phyloP scores from a whole-genome alignment of 1,140 invertebrate species.

The Delia radicum region DNA sequence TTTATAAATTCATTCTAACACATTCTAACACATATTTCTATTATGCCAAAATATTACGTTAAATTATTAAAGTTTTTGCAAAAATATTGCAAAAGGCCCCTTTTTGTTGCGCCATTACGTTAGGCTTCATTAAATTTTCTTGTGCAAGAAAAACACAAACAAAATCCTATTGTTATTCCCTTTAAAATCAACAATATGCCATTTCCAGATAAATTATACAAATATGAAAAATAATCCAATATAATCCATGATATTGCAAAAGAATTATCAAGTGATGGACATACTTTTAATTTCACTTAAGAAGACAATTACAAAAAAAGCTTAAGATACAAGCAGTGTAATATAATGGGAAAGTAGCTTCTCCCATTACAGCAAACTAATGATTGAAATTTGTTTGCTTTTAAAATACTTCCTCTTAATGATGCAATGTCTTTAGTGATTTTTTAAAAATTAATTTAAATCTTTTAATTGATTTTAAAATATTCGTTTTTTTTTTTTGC shows the following conservation, averaged over 20 bases:
- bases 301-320: background rate
- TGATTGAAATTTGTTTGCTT: background rate
- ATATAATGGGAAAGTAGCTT: too few relatives aligned
- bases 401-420: background rate
- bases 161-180: too few relatives aligned
- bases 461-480: conserved; percentile 4
- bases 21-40: too few relatives aligned
- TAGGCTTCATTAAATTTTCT: too few relatives aligned
- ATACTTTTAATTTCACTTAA: background rate
- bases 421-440: background rate
- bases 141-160: too few relatives aligned
- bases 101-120: too few relatives aligned
- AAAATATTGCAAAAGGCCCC: too few relatives aligned
- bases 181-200: background rate
- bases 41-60: too few relatives aligned
- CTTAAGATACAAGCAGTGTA: too few relatives aligned
- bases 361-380: too few relatives aligned
- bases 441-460: conserved; percentile 8
- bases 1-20: too few relatives aligned
- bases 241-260: background rate
- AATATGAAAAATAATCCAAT: background rate
- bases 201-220: background rate
- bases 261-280: background rate
- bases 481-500: background rate
- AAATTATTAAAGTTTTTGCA: too few relatives aligned